Conservation (phyloP, 2,113 vertebrate species). For the Siphamia tubifer region DNA sequence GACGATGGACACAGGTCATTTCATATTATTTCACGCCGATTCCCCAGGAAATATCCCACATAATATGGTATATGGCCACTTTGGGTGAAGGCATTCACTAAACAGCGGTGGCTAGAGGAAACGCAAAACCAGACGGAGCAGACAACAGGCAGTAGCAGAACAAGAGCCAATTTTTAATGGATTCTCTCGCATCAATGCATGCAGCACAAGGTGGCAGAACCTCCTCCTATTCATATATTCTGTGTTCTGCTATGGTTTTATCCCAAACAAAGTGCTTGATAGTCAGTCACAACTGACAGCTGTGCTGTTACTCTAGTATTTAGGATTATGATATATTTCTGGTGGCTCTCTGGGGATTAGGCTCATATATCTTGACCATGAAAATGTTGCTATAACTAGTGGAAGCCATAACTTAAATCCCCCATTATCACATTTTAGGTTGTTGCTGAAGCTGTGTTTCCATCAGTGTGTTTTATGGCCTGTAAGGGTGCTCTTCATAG, state of each 20-base stretch:
- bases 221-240: background rate
- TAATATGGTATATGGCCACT: background rate
- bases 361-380: background rate
- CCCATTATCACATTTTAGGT: too few species aligned
- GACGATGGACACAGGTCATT: conserved; percentile 40
- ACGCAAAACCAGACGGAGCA: background rate
- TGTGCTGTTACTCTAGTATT: background rate
- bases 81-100: background rate
- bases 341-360: background rate
- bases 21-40: conserved; percentile 39
- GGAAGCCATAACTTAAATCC: background rate
- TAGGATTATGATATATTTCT: background rate
- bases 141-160: background rate
- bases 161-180: background rate
- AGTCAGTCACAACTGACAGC: background rate
- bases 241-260: background rate
- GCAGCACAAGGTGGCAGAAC: background rate
- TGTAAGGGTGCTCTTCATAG: too few species aligned
- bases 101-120: background rate
- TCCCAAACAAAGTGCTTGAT: background rate
- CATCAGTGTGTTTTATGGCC: too few species aligned
- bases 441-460: too few species aligned
- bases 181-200: background rate
- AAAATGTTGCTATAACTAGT: background rate
- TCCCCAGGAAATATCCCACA: conserved; percentile 30